Evolutionary conservation across 1,140 invertebrate genomes (phyloP).

Genomic region (Papilio xuthus): DNA sequence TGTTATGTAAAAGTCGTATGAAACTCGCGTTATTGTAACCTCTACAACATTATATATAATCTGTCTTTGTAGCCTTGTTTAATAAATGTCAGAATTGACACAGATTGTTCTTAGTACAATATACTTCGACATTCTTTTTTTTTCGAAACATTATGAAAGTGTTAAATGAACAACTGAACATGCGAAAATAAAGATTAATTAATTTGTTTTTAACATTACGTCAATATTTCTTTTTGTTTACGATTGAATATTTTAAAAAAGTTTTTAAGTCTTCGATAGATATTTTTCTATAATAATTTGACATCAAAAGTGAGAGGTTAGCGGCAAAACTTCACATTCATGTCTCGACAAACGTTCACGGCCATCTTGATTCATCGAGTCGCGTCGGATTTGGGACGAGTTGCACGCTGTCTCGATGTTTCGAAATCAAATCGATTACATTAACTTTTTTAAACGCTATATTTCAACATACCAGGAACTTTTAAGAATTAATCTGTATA

Average conservation of each 20-base stretch:
- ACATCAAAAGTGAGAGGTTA: slow-evolving; percentile 20
- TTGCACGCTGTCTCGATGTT: slow-evolving; percentile 23
- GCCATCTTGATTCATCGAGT: slow-evolving; percentile 11
- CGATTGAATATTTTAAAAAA: not conserved
- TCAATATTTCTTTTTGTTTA: not conserved
- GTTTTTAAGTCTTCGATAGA: not conserved
- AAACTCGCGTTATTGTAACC: slow-evolving; percentile 25
- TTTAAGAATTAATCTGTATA: not conserved
- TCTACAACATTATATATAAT: slow-evolving; percentile 22
- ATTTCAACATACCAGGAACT: slow-evolving; percentile 17
- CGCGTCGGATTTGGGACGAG: slow-evolving; percentile 20
- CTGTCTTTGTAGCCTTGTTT: slow-evolving; percentile 27
- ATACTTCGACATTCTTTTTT: not conserved
- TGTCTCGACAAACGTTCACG: slow-evolving; percentile 23
- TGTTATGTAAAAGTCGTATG: slow-evolving; percentile 21
- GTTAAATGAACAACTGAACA: not conserved
- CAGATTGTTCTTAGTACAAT: not conserved
- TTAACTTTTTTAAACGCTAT: slow-evolving; percentile 7
- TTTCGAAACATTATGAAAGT: not conserved
- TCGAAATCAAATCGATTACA: slow-evolving; percentile 30
- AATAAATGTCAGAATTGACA: slow-evolving; percentile 31
- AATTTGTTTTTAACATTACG: not conserved
- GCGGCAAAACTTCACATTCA: not conserved
- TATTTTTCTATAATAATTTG: not conserved
- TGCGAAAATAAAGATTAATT: not conserved